These are phyloP conservation scores for Colius striatus DNA, from an alignment of 2,113 vertebrate genomes.

Conservation along the genomic window DNA sequence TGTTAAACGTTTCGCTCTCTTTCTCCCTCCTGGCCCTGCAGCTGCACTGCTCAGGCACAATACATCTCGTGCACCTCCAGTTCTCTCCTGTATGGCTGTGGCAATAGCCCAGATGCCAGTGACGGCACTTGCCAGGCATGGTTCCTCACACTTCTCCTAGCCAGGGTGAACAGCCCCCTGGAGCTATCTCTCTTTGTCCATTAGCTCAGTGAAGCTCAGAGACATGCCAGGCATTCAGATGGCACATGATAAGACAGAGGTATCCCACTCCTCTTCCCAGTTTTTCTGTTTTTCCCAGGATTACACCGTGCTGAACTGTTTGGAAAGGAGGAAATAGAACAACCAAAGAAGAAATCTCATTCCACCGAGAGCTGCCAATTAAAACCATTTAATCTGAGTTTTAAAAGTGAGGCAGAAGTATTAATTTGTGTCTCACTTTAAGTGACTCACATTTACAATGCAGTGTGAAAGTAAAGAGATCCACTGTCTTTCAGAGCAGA, in stretches of 20 bases:
- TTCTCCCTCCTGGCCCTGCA: not conserved
- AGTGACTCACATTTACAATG: not conserved
- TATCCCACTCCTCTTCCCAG: not conserved
- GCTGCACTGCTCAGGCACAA: not conserved
- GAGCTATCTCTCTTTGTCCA: not conserved
- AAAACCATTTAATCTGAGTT: not conserved
- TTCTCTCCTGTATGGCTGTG: rapidly evolving
- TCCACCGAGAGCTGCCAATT: not conserved
- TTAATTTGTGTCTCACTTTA: not conserved
- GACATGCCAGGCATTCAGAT: not conserved
- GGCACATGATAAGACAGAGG: not conserved
- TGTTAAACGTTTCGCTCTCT: not conserved
- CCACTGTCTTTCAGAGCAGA: not conserved
- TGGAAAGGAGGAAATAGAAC: not conserved
- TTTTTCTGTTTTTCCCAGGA: not conserved
- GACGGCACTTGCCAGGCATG: not conserved
- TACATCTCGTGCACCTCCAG: not conserved
- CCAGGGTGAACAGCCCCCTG: not conserved
- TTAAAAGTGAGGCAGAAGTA: not conserved
- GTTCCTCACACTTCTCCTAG: not conserved
- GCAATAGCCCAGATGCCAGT: not conserved
- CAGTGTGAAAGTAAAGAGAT: not conserved
- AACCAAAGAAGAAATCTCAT: not conserved
- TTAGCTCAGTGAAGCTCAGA: not conserved
- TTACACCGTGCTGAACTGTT: not conserved